Conservation (phyloP, 1,140 invertebrate genomes). For the Doryteuthis pealeii region DNA sequence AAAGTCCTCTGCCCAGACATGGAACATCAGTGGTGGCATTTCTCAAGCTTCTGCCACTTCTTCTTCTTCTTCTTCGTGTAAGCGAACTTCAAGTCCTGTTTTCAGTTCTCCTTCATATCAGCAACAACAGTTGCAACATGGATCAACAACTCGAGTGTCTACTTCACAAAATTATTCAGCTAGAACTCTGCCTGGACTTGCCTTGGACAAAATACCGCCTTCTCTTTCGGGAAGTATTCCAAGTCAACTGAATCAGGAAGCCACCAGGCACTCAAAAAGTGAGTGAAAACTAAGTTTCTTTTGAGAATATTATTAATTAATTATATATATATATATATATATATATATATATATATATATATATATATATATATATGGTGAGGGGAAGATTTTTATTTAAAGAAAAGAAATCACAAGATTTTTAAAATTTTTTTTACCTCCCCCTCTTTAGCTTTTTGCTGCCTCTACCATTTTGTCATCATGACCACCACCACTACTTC, state of each 20-base stretch:
- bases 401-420: too few relatives aligned
- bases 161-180: background rate
- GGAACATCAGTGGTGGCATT: background rate
- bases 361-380: too few relatives aligned
- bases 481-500: too few relatives aligned
- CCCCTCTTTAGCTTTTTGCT: too few relatives aligned
- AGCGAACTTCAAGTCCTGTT: background rate
- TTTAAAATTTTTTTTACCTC: too few relatives aligned
- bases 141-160: background rate
- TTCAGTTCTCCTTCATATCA: background rate
- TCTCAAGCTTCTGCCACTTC: background rate
- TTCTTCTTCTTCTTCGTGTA: background rate
- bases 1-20: slow-evolving; percentile 1
- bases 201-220: background rate
- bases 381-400: too few relatives aligned
- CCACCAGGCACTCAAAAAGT: background rate
- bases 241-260: background rate
- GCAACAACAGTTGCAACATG: background rate
- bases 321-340: too few relatives aligned
- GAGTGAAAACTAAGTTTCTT: background rate
- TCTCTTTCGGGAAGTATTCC: background rate
- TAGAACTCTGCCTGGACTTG: background rate
- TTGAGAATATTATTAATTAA: too few relatives aligned
- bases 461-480: too few relatives aligned
- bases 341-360: too few relatives aligned